Evolutionary conservation across 2,888 invertebrate species (phyloP), one percentile per base, ranked within the genome.

Genomic region (Leucoma salicis): DNA sequence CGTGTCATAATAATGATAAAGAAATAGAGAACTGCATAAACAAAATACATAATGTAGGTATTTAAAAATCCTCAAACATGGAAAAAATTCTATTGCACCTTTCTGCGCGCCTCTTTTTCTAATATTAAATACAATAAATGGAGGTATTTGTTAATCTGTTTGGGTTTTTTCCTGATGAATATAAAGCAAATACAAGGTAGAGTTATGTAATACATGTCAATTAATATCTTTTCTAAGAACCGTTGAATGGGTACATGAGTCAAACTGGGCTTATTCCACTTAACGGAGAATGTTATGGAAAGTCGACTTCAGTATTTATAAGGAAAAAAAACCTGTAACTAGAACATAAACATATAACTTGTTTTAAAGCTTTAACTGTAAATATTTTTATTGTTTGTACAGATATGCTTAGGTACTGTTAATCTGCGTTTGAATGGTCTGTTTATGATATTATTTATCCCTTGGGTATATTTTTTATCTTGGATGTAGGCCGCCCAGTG

Each of bases 181-280:
- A 12, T 28, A 28, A 2, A 7, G 27, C 27, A 4, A n/a, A 10
- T 27, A 27, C 10, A 34, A 24, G 24, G 8, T 13, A 34, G 13
- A 31, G 10, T 5, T 31, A 13, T n/a, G 12, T 33, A 16, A 15
- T n/a, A 1, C 14, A 13, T 12, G 29, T 12, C 13, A 3, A 29
- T 29, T 29, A 29, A 29, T 29, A 21, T 25, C 14, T 29, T 31
- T 33, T 33, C 39, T 31, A 12, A 31, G 31, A 13, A 16, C 29
- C 27, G 32, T 13, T 33, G 14, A 24, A n/a, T n/a, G n/a, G n/a
- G n/a, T 14, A 21, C 29, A 11, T 18, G 8, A 29, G n/a, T 34
- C 8, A 21, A 18, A 29, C 11, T 21, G 29, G 7, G 24, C 34
- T 29, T 14, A 33, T 8, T 32, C 13, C 21, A 10, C 11, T 29